Percentiles rank a stretch among this genome's conserved stretches.
Evolutionary conservation across 2,888 invertebrate species (phyloP).

Genomic region (Eledone cirrhosa): DNA sequence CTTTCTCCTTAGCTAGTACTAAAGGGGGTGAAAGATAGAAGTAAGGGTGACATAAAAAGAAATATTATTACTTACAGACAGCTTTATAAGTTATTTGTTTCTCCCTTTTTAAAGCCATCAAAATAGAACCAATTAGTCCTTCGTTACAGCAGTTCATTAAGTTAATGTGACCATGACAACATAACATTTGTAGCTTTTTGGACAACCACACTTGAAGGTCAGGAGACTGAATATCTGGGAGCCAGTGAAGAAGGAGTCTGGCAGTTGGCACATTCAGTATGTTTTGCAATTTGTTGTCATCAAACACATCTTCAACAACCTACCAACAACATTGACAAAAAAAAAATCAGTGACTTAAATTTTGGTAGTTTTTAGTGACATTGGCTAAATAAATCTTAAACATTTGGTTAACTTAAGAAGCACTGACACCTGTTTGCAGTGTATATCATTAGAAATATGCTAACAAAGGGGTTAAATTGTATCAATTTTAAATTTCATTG

Average conservation of each 20-base stretch:
- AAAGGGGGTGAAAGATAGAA: too few species aligned
- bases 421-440: too few species aligned
- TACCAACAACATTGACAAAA: constrained; percentile 30
- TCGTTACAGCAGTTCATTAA: constrained; percentile 71
- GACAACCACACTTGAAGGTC: constrained; percentile 68
- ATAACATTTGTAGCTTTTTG: constrained; percentile 61
- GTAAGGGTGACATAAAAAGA: neutral
- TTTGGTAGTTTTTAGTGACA: neutral
- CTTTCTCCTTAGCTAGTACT: too few species aligned
- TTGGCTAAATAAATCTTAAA: too few species aligned
- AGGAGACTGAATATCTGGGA: constrained; percentile 67
- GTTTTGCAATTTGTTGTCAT: constrained; percentile 46
- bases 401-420: too few species aligned
- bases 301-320: constrained; percentile 54
- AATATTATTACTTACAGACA: constrained; percentile 48
- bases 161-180: constrained; percentile 65
- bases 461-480: too few species aligned
- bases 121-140: constrained; percentile 69
- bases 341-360: neutral
- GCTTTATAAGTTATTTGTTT: constrained; percentile 67
- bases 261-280: constrained; percentile 69
- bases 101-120: constrained; percentile 68
- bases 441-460: too few species aligned
- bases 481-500: too few species aligned
- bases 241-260: constrained; percentile 70